phyloP scores from a whole-genome alignment of 2,797 vertebrate species.

The Brachymystax lenok region DNA sequence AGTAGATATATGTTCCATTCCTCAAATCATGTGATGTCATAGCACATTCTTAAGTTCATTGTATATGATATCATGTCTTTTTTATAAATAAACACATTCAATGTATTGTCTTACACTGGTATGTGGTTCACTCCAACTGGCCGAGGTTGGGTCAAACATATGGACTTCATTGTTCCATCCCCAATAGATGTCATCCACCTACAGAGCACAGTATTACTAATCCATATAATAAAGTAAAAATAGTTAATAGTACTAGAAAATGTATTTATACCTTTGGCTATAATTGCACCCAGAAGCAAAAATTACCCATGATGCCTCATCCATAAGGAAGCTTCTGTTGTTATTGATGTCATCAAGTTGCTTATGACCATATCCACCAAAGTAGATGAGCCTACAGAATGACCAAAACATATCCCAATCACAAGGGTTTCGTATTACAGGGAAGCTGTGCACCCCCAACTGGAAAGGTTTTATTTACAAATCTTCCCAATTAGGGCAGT shows the following conservation, averaged over 20 bases:
- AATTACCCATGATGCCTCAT: conserved; percentile 92
- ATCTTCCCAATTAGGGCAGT: conserved; percentile 46
- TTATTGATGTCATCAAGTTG: conserved; percentile 77
- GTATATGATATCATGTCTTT: conserved; percentile 25
- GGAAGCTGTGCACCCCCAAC: neutral
- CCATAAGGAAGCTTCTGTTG: conserved; percentile 84
- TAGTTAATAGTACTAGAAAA: conserved; percentile 33
- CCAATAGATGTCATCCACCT: conserved; percentile 90
- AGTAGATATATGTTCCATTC: conserved; percentile 16
- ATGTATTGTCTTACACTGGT: conserved; percentile 78
- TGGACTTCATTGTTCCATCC: conserved; percentile 97
- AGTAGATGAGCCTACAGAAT: conserved; percentile 86
- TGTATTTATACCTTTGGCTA: neutral
- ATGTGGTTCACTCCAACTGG: conserved; percentile 83
- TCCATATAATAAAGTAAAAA: conserved; percentile 4
- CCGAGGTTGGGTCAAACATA: conserved; percentile 83
- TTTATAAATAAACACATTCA: conserved; percentile 26
- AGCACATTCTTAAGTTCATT: conserved; percentile 54
- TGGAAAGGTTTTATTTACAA: neutral
- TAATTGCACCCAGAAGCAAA: neutral
- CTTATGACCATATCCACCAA: conserved; percentile 94
- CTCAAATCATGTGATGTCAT: neutral
- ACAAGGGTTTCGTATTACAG: neutral
- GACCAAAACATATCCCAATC: conserved; percentile 21
- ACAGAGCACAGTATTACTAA: conserved; percentile 18